These are phyloP conservation scores for Urocolius indicus DNA, from an alignment of 2,113 vertebrate genomes.

Conservation along the genomic window DNA sequence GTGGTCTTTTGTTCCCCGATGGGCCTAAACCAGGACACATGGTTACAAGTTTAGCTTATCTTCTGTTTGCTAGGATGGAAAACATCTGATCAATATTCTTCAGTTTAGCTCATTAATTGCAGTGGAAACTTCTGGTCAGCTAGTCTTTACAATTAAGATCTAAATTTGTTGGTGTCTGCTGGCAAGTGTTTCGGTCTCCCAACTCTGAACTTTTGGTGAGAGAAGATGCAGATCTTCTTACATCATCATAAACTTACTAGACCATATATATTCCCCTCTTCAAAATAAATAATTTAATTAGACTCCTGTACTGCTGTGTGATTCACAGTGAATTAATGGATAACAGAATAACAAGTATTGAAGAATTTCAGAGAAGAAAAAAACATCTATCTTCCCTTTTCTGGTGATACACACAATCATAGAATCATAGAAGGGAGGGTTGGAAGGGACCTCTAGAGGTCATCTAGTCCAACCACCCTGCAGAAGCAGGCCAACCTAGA, in stretches of 20 bases:
- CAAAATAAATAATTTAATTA: conserved; percentile 58
- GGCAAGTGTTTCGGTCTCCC: conserved; percentile 44
- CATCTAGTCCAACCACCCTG: too few relatives aligned
- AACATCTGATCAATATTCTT: not conserved
- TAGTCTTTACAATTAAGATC: conserved; percentile 26
- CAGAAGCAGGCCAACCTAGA: too few relatives aligned
- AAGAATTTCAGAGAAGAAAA: not conserved
- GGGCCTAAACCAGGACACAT: too few relatives aligned
- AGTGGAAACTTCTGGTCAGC: conserved; percentile 34
- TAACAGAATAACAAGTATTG: not conserved
- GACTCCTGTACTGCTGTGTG: not conserved
- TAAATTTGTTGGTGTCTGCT: conserved; percentile 6
- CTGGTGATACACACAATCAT: not conserved
- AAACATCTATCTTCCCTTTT: not conserved
- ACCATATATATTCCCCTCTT: not conserved
- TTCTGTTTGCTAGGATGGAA: not conserved
- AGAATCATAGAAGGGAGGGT: too few relatives aligned
- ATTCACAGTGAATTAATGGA: not conserved
- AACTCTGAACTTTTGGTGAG: conserved; percentile 33
- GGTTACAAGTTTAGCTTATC: too few relatives aligned
- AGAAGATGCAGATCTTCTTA: conserved; percentile 65
- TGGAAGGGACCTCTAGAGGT: too few relatives aligned
- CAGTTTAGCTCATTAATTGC: not conserved
- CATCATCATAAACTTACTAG: conserved; percentile 44
- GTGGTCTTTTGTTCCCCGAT: too few relatives aligned